Conservation (phyloP, 2,797 vertebrate species). For the Enteromius thamalakanensis region DNA sequence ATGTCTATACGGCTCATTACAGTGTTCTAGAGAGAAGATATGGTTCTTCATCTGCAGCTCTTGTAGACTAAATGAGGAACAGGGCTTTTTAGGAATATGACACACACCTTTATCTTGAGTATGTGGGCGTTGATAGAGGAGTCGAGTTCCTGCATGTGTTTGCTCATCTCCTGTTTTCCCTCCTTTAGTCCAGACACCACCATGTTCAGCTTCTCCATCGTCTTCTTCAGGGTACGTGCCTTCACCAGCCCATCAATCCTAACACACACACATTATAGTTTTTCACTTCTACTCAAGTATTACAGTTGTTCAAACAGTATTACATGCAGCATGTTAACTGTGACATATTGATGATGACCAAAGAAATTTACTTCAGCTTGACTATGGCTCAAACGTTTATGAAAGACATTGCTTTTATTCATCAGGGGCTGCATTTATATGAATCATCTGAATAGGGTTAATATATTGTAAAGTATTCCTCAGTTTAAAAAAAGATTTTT, state of each 20-base stretch:
- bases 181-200: slow-evolving; percentile 90
- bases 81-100: neutral
- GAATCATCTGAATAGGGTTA: neutral
- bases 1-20: slow-evolving; percentile 89
- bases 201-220: slow-evolving; percentile 88
- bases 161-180: slow-evolving; percentile 89
- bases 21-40: slow-evolving; percentile 71
- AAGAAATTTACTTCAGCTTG: neutral
- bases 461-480: neutral
- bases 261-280: slow-evolving; percentile 1
- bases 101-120: slow-evolving; percentile 88
- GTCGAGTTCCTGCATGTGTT: slow-evolving; percentile 87
- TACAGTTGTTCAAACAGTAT: neutral
- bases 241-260: slow-evolving; percentile 93
- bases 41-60: neutral
- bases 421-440: neutral
- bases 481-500: neutral
- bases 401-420: neutral
- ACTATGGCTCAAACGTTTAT: neutral
- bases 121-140: slow-evolving; percentile 82
- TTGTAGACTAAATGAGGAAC: neutral
- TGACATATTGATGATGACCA: neutral
- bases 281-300: neutral
- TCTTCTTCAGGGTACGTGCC: slow-evolving; percentile 85
- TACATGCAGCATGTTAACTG: neutral